A percentile compares a stretch with the other conserved stretches of the same genome.
Evolutionary conservation across 1,140 invertebrate species (phyloP).

Genomic region (Drosophila neocordata): DNA sequence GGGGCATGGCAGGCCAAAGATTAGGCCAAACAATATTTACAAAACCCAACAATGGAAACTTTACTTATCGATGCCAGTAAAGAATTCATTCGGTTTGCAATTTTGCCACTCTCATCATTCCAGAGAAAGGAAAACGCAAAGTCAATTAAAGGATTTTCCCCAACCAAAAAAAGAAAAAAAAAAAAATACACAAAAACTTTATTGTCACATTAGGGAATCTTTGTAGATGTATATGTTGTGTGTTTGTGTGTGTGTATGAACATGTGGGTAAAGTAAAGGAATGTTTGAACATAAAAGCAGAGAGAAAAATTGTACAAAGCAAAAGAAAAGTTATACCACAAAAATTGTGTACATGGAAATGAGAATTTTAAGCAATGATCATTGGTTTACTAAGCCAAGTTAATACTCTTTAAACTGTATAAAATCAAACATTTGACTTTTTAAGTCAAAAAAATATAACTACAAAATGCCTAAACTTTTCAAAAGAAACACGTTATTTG

Average conservation of each 20-base stretch:
- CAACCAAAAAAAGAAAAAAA: not conserved
- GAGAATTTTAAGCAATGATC: constrained; percentile 12
- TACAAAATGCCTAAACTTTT: too few species aligned
- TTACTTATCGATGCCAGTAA: constrained; percentile 44
- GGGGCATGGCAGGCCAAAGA: constrained; percentile 7
- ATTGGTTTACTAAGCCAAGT: not conserved
- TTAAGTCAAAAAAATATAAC: too few species aligned
- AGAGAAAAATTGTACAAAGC: constrained; percentile 37
- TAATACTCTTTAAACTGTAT: not conserved
- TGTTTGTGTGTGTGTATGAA: not conserved
- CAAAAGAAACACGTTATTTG: too few species aligned
- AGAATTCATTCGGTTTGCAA: constrained; percentile 51
- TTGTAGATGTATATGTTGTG: not conserved
- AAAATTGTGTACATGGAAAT: constrained; percentile 53
- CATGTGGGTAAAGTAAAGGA: not conserved
- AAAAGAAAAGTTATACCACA: constrained; percentile 46
- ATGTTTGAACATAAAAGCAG: not conserved
- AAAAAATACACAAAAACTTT: constrained; percentile 38
- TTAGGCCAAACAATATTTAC: constrained; percentile 5
- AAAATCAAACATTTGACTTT: too few species aligned
- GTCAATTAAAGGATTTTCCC: constrained; percentile 75
- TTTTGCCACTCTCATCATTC: not conserved
- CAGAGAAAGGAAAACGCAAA: constrained; percentile 49
- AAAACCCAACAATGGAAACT: constrained; percentile 2
- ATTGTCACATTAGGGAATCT: constrained; percentile 63